Conservation (phyloP, 2,113 vertebrate species). For the Microtus ochrogaster region DNA sequence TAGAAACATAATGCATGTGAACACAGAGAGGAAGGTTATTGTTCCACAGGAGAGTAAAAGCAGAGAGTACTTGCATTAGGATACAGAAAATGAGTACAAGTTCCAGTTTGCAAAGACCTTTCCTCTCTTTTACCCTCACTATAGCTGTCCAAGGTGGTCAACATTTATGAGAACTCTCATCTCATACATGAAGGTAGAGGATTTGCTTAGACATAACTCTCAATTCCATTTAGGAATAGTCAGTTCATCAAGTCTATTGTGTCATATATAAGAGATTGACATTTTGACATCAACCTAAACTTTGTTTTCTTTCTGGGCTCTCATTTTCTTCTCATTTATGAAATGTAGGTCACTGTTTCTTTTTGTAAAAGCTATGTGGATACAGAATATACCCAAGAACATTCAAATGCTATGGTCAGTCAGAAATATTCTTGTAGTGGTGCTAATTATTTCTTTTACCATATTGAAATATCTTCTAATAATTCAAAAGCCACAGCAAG, state of each 20-base stretch:
- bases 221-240: not conserved
- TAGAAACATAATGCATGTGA: not conserved
- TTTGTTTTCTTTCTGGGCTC: not conserved
- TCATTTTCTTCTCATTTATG: not conserved
- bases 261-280: not conserved
- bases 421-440: no score
- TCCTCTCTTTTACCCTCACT: not conserved
- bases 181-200: not conserved
- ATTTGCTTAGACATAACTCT: not conserved
- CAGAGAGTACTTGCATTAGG: not conserved
- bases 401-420: not conserved
- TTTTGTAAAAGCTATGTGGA: not conserved
- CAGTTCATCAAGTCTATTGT: not conserved
- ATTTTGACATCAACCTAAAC: not conserved
- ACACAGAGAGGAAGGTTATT: not conserved
- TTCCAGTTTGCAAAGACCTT: not conserved
- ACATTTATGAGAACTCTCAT: no score
- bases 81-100: not conserved
- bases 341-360: not conserved
- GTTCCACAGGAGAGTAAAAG: not conserved
- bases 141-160: not conserved
- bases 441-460: no score
- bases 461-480: not conserved
- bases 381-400: not conserved
- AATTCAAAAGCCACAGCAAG: not conserved